phyloP scores from a whole-genome alignment of 2,113 vertebrate species.

The Lagopus muta region DNA sequence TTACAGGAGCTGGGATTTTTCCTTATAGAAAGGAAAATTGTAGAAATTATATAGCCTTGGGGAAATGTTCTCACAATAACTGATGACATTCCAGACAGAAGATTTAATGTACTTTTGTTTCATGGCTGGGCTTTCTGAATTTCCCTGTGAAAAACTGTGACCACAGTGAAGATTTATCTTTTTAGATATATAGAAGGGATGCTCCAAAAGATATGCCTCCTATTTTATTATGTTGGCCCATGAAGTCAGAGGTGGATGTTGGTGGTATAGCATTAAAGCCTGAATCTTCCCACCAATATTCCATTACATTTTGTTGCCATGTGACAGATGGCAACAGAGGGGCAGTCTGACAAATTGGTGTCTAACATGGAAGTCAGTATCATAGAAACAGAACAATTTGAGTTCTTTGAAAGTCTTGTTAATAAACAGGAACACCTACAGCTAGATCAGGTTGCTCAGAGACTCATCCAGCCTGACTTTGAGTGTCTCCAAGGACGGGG shows the following conservation, averaged over 20 bases:
- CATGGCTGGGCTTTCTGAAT: neutral
- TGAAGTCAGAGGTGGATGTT: neutral
- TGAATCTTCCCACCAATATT: neutral
- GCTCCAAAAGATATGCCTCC: neutral
- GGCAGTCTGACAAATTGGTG: neutral
- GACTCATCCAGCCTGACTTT: neutral
- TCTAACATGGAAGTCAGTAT: neutral
- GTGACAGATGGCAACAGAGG: neutral
- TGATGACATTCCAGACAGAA: neutral
- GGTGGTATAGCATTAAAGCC: neutral
- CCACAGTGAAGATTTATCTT: neutral
- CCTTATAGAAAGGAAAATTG: neutral
- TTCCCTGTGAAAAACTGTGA: neutral
- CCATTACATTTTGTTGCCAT: neutral
- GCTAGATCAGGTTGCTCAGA: neutral
- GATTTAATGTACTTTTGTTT: neutral
- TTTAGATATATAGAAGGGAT: neutral
- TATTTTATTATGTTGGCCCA: neutral
- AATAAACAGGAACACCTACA: neutral
- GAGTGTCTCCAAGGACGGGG: neutral
- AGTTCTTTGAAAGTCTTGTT: neutral
- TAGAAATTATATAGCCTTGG: neutral
- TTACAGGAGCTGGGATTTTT: neutral
- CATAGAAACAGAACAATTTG: neutral
- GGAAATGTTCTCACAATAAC: conserved; percentile 7